These are phyloP conservation scores for Apodemus sylvaticus DNA, from an alignment of 2,113 vertebrate species.

Conservation along the genomic window DNA sequence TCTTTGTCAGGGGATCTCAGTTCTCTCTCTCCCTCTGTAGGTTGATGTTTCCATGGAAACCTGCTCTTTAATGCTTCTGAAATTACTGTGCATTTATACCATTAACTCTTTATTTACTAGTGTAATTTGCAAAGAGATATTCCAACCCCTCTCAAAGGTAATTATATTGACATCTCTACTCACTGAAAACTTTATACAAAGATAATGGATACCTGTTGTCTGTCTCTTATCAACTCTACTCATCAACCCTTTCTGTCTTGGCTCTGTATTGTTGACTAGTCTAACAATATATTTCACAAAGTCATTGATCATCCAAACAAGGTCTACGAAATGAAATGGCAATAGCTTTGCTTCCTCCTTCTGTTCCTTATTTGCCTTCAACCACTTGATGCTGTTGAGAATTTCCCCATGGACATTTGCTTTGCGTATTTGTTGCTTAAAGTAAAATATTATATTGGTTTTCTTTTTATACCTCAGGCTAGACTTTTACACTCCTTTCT, in stretches of 20 bases:
- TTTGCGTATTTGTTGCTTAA: constrained; percentile 12
- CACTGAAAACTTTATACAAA: neutral
- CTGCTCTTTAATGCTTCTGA: constrained; percentile 83
- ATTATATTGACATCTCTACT: constrained; percentile 18
- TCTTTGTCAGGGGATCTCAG: constrained; percentile 75
- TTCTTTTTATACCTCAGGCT: neutral
- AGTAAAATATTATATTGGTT: constrained; percentile 25
- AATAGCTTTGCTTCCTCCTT: neutral
- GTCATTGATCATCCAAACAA: constrained; percentile 10
- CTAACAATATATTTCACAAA: neutral
- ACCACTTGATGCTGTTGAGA: neutral
- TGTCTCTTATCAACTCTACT: neutral
- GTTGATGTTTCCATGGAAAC: constrained; percentile 90
- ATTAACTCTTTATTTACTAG: constrained; percentile 83
- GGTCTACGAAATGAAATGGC: neutral
- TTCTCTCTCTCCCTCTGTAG: constrained; percentile 81
- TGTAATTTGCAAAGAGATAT: constrained; percentile 66
- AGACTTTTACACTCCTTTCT: neutral
- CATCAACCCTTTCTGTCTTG: neutral
- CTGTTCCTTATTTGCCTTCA: neutral
- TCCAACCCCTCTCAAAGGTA: neutral
- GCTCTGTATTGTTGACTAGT: neutral
- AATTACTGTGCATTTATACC: constrained; percentile 86
- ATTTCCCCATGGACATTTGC: neutral
- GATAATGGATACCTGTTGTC: neutral